These are phyloP conservation scores for Galerucella pusilla DNA, from an alignment of 2,888 invertebrate genomes.

Conservation along the genomic window DNA sequence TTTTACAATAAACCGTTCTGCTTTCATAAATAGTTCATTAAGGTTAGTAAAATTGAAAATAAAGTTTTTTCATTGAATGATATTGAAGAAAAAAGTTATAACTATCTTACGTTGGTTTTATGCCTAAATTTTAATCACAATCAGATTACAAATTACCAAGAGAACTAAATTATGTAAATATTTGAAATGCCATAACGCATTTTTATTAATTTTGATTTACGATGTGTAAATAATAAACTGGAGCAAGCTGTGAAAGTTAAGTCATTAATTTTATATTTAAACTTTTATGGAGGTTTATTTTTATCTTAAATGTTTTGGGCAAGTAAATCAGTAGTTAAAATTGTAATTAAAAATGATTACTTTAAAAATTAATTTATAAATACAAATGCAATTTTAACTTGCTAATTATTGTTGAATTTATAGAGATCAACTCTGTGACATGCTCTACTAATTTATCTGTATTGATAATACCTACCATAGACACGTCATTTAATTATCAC, in stretches of 20 bases:
- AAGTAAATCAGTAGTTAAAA: not conserved
- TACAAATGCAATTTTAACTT: too few species aligned
- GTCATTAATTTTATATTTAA: slow-evolving; percentile 4
- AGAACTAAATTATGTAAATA: slow-evolving; percentile 7
- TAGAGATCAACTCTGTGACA: too few species aligned
- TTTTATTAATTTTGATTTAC: not conserved
- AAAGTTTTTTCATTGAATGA: not conserved
- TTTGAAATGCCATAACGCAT: not conserved
- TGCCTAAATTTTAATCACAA: not conserved
- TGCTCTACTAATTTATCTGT: too few species aligned
- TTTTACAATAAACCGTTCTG: not conserved
- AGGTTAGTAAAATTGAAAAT: not conserved
- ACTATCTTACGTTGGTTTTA: not conserved
- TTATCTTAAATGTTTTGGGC: not conserved
- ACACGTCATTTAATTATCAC: too few species aligned
- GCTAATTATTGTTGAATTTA: too few species aligned
- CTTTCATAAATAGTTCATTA: not conserved
- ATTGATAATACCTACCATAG: too few species aligned
- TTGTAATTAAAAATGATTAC: not conserved
- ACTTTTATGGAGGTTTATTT: slow-evolving; percentile 6
- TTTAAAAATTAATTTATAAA: too few species aligned
- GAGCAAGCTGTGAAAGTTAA: not conserved
- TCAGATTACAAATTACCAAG: not conserved
- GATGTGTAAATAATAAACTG: slow-evolving; percentile 6
- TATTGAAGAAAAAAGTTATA: not conserved